Evolutionary conservation across 1,140 invertebrate genomes (phyloP), one percentile per base, ranked within the genome.

Genomic region (Monochamus saltuarius): DNA sequence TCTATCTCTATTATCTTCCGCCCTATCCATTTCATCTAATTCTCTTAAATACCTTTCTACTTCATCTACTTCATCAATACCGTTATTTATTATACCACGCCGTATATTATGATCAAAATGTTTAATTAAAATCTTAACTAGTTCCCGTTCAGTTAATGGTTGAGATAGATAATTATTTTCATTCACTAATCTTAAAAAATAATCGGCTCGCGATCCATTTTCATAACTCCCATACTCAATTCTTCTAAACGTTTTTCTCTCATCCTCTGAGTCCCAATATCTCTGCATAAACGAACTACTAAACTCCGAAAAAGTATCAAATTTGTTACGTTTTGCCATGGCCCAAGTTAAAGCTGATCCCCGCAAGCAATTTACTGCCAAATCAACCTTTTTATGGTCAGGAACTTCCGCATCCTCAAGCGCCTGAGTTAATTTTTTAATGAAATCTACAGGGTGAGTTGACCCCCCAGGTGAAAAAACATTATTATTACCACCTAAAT

Each of bases 101-200:
- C 22, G 47, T 16, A 50, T 50, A 19, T 50, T 19, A 16, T 13
- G 17, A n/a, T 13, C 7, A 50, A 50, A 50, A 35, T 50, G 47
- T 11, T 50, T 50, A 9, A 7, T 11, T 1, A 43, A 14, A 14
- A 11, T 43, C n/a, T 43, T 17, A 6, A 29, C 22, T 29, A 29
- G 2, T 29, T 29, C 22, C 22, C 22, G 22, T 29, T 29, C 22
- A 29, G 22, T 29, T 29, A 29, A 29, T 29, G 22, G 22, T 29
- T 29, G 22, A 29, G 22, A 29, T 29, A 29, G 22, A 29, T 29
- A 29, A 6, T 29, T 29, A 6, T 29, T 29, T 29, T 29, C 22
- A 29, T 29, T 29, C 6, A 29, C 22, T 29, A 29, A 29, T 29
- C 6, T 29, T 6, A 29, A 29, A 29, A 42, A 17, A 42, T 13